Percentiles rank a stretch among this genome's conserved stretches.
Conservation (phyloP, 1,140 invertebrate species). For the Lasaia peninsularis region DNA sequence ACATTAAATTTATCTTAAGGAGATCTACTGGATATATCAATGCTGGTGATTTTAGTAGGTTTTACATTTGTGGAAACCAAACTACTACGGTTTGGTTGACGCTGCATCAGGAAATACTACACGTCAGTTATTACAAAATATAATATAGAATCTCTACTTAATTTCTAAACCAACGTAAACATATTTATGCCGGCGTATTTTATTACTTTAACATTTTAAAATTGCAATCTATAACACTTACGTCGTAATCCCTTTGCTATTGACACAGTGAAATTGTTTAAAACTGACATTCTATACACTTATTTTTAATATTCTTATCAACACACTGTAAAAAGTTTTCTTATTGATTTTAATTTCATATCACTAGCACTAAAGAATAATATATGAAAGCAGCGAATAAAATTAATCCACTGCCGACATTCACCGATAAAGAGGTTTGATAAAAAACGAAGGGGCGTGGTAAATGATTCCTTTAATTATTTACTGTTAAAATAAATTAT, state of each 20-base stretch:
- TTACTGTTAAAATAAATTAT: background rate
- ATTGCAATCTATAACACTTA: background rate
- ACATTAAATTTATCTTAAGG: too few species aligned
- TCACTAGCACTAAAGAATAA: background rate
- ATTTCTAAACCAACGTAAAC: too few species aligned
- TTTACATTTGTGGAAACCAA: too few species aligned
- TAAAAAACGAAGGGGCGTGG: background rate
- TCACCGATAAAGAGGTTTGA: background rate
- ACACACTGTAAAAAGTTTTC: background rate
- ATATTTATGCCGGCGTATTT: too few species aligned
- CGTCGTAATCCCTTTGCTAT: background rate
- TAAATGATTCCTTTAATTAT: background rate
- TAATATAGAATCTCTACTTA: too few species aligned
- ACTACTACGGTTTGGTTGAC: too few species aligned
- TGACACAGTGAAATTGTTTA: slow-evolving; percentile 1
- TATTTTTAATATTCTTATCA: background rate
- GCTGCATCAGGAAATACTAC: too few species aligned
- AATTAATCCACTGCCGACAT: background rate
- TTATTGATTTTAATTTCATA: background rate
- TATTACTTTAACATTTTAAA: too few species aligned
- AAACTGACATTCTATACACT: background rate
- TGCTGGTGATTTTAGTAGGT: too few species aligned
- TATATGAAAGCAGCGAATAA: background rate
- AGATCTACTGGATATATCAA: too few species aligned
- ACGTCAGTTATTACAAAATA: too few species aligned